Evolutionary conservation across 1,140 invertebrate species (phyloP).

Genomic region (Neodiprion fabricii): DNA sequence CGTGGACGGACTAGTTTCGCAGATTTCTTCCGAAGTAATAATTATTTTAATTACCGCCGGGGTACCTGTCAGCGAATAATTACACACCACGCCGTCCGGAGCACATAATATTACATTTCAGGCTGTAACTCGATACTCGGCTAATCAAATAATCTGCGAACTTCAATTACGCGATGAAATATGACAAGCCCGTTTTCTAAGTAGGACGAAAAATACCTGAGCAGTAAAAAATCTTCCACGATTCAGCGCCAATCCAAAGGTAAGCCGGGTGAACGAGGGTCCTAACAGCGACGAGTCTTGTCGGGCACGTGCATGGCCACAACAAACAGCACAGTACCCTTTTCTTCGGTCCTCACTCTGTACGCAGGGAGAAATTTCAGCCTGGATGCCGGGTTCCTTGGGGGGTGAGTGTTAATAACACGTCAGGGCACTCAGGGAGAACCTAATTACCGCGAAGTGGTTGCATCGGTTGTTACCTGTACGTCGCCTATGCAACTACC

Average conservation of each 20-base stretch:
- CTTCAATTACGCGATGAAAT: too few species aligned
- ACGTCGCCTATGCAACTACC: neutral
- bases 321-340: neutral
- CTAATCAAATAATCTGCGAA: too few species aligned
- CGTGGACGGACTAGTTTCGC: neutral
- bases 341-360: neutral
- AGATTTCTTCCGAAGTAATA: neutral
- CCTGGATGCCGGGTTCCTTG: neutral
- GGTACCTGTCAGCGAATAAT: too few species aligned
- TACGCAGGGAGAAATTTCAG: neutral
- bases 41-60: neutral
- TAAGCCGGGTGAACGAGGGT: neutral
- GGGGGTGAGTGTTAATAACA: slow-evolving; percentile 4
- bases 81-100: too few species aligned
- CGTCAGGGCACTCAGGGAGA: neutral
- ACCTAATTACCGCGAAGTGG: slow-evolving; percentile 7
- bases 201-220: too few species aligned
- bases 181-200: too few species aligned
- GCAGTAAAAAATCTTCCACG: too few species aligned
- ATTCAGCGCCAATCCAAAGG: too few species aligned
- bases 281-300: neutral
- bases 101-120: too few species aligned
- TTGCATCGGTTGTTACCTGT: neutral
- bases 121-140: too few species aligned
- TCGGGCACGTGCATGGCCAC: neutral